Base-by-base conservation (phyloP, 2,888 invertebrate species). In the Eudemis profundana region DNA sequence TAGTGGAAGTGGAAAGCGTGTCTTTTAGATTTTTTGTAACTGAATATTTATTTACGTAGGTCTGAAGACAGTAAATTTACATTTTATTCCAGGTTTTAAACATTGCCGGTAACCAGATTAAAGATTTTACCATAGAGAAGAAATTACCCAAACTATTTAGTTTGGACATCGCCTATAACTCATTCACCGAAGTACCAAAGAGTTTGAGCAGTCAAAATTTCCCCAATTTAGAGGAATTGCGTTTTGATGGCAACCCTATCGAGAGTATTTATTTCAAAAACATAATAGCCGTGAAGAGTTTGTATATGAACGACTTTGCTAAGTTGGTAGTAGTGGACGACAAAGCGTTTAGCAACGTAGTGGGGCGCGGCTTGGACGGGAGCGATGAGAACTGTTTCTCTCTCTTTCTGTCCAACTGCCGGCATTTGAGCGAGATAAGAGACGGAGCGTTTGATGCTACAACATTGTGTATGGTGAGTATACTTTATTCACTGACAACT, bases 201-300 rank as follows among this genome's bases (percentile, higher is more conserved):
- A 79, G 83, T 21, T 74, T 94, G 23, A 91, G 78, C 69, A 75
- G 78, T 0, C 81, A 86, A 57, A 83, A 86, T 56, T 86, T 93
- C 36, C 93, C 94, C 0, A 82, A 82, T 70, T 81, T 94, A 66
- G 86, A 88, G 54, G 88, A 87, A 47, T 79, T 94, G 4, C 77
- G 86, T n/a, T 77, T 94, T 47, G 93, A 93, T 74, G 90, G 90
- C 66, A 94, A 94, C 81, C 90, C 91, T 1, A 80, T 94, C 12
- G 78, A 83, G 51, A 77, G 74, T 33, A 83, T 94, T 69, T 88
- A 87, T 68, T 93, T 94, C 71, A 79, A 83, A 67, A 88, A 90
- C 33, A 86, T 92, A 29, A 74, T 94, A 15, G 83, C 83, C 5
- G 60, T 94, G 10, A 86, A 82, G 71, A 87, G 72, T 71, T 78